Base-by-base conservation (phyloP, 2,888 invertebrate genomes). In the Xanthia icteritia region DNA sequence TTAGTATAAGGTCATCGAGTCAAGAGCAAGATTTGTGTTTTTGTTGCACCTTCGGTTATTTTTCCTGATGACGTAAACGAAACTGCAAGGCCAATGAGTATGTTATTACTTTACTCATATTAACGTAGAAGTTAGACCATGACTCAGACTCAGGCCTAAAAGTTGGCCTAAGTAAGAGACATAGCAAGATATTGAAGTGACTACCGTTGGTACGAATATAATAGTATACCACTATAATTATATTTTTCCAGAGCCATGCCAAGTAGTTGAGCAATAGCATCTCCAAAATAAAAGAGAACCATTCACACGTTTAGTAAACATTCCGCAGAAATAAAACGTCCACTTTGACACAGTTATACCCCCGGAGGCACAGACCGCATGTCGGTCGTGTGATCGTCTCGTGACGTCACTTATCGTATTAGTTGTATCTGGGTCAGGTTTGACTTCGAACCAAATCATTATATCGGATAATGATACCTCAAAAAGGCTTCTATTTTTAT, bases 381-480 rank as follows among this genome's bases (percentile, higher is more conserved):
- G 86, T 61, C 78, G 67, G 51, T 36, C 36, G 68, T 51, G 17
- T 36, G 8, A 39, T 23, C 39, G 68, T 51, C 15, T 31, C 1
- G 58, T 86, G 86, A 77, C 77, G 80, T 84, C 85, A 84, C 60
- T 84, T 80, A 84, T 77, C 80, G 82, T 65, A 77, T 77, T 76
- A 84, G 51, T 48, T 71, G 78, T 65, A 78, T 81, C 75, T 81
- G 75, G 79, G 73, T 88, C 78, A 80, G 23, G 70, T 77, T 79
- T 54, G 73, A 60, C 36, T 68, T 17, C 11, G 27, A 76, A 73
- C 61, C 45, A 77, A 71, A 86, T 72, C 67, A 68, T 65, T 65
- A 66, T 51, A 73, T 75, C 74, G 60, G 69, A 76, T 76, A 64
- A 23, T 42, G 42, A 42, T 72, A 71, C 20, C 8, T 36, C 23